These are phyloP conservation scores for Clangula hyemalis DNA, from an alignment of 2,797 vertebrate genomes.

Conservation along the genomic window DNA sequence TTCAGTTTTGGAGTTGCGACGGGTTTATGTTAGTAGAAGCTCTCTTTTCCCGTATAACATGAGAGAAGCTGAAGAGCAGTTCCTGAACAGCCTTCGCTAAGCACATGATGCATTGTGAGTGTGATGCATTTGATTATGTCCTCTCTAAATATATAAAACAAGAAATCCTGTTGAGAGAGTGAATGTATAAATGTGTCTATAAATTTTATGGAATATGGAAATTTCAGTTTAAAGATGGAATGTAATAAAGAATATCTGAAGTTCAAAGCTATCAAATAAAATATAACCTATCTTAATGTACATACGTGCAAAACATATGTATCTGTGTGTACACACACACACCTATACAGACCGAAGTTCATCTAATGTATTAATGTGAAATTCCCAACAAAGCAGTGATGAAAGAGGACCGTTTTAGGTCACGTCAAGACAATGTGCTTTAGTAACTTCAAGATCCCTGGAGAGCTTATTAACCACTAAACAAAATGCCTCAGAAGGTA, in stretches of 20 bases:
- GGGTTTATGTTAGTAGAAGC: neutral
- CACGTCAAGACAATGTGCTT: slow-evolving; percentile 78
- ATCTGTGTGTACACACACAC: neutral
- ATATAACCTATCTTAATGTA: slow-evolving; percentile 47
- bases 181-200: neutral
- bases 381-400: slow-evolving; percentile 70
- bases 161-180: neutral
- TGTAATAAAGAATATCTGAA: slow-evolving; percentile 10
- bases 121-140: neutral
- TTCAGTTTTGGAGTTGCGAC: neutral
- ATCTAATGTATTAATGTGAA: slow-evolving; percentile 65
- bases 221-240: neutral
- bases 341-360: neutral
- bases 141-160: neutral
- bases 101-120: neutral
- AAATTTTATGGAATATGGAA: neutral
- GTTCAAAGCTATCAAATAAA: slow-evolving; percentile 45
- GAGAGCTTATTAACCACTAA: slow-evolving; percentile 80
- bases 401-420: slow-evolving; percentile 74
- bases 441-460: slow-evolving; percentile 78
- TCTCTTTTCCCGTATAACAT: neutral
- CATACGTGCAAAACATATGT: neutral
- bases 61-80: neutral
- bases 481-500: slow-evolving; percentile 74
- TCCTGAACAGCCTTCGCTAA: neutral